Evolutionary conservation across 2,888 invertebrate genomes (phyloP), one percentile per base, ranked within the genome.

Genomic region (Aproaerema taeniolella): DNA sequence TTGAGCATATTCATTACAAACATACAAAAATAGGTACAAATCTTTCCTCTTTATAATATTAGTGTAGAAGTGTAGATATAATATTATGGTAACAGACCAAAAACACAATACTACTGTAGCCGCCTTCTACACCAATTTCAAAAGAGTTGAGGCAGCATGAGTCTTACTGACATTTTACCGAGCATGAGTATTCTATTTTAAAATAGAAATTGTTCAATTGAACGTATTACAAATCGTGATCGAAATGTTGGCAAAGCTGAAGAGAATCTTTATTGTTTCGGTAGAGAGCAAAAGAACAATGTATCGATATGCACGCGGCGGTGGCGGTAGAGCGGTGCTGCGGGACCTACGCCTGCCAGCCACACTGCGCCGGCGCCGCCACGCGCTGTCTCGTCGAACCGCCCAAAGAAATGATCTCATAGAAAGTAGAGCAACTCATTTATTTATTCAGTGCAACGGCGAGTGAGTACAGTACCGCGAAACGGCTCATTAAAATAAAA

Each of bases 401-500:
- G 70, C 73, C 73, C 71, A 79, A 81, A 82, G 76, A 82, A 82
- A 81, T 76, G 68, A 82, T 83, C 80, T 81, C 79, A 83, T 83
- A 85, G 86, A 86, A 86, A 86, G 86, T 86, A 76, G 86, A 83
- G 72, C 85, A 80, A 82, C 62, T 83, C 74, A 80, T 85, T 86
- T 83, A 85, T 81, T 83, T 85, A 85, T 82, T 83, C 82, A 79
- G 75, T 78, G 74, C 81, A 81, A 62, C 67, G 54, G 41, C 62
- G 82, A 78, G 81, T 77, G 56, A 54, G 51, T 56, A 63, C 62
- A 56, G 67, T 56, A 62, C 62, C 57, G 68, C 72, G 64, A 75
- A 81, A 81, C 81, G 72, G 77, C 81, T 83, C 83, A 85, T 86
- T 86, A 85, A 85, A 85, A 86, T 83, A 83, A 85, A 85, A 85